A percentile compares a stretch with the other conserved stretches of the same genome.
Evolutionary conservation across 2,888 invertebrate species (phyloP).

Genomic region (Diloba caeruleocephala): DNA sequence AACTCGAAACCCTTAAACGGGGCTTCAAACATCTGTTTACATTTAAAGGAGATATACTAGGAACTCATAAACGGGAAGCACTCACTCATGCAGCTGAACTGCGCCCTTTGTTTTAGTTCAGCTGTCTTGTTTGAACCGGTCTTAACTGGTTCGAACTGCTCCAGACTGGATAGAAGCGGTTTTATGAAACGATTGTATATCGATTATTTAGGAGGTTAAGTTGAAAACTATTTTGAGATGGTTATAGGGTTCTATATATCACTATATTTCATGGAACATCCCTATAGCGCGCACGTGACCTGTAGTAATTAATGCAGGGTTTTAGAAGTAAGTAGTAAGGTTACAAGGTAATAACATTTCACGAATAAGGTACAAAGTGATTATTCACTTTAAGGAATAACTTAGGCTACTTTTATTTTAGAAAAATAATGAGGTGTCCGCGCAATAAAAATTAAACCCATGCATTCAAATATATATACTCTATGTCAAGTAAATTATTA

Average conservation of each 20-base stretch:
- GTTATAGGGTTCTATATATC: not conserved
- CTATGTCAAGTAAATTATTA: no score
- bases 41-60: constrained; percentile 13
- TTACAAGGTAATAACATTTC: no score
- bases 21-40: constrained; percentile 2
- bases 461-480: no score
- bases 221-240: constrained; percentile 17
- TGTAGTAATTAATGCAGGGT: no score
- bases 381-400: no score
- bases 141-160: constrained; percentile 33
- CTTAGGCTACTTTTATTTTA: no score
- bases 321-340: no score
- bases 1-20: not conserved
- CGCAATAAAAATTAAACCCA: no score
- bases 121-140: constrained; percentile 31
- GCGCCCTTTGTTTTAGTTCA: constrained; percentile 37
- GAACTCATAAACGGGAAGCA: constrained; percentile 38
- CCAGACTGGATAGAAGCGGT: constrained; percentile 25
- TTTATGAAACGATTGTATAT: constrained; percentile 38
- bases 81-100: constrained; percentile 32
- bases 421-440: no score
- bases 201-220: constrained; percentile 26
- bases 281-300: no score
- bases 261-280: no score
- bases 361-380: no score